Evolutionary conservation across 2,888 invertebrate species (phyloP).

Genomic region (Gymnocheta viridis): DNA sequence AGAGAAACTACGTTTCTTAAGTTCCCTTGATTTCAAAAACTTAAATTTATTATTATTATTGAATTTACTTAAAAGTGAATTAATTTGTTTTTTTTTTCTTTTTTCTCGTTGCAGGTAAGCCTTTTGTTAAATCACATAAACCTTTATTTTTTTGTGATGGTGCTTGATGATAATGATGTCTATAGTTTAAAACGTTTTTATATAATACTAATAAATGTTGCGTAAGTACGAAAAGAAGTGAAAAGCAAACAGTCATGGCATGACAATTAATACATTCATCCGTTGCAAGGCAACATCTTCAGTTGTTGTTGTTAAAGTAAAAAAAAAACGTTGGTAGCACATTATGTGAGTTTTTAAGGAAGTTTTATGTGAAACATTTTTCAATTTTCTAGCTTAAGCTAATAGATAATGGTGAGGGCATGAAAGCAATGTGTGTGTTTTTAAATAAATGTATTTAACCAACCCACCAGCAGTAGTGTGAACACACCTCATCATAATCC

Average conservation of each 20-base stretch:
- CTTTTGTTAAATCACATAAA: conserved; percentile 11
- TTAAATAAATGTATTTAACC: conserved; percentile 7
- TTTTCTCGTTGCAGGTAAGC: conserved; percentile 60
- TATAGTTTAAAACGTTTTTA: neutral
- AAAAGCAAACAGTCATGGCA: conserved; percentile 30
- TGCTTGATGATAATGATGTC: conserved; percentile 10
- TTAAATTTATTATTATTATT: neutral
- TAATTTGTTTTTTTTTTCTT: conserved; percentile 13
- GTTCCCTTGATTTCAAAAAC: neutral
- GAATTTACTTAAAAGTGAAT: conserved; percentile 16
- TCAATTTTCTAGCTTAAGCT: conserved; percentile 29
- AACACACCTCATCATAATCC: conserved; percentile 57
- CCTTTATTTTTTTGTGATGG: neutral
- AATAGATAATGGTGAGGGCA: neutral
- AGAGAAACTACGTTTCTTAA: neutral
- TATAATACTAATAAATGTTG: conserved; percentile 37
- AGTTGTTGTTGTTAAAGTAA: neutral
- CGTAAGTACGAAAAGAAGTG: conserved; percentile 39
- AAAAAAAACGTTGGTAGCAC: conserved; percentile 21
- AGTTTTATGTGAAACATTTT: conserved; percentile 47
- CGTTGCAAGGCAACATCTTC: conserved; percentile 41
- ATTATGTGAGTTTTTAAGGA: conserved; percentile 31
- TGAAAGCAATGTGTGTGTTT: conserved; percentile 5
- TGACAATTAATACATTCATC: conserved; percentile 33
- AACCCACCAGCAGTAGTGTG: conserved; percentile 49